Conservation (phyloP, 2,113 vertebrate genomes). For the Hippocampus mohnikei region DNA sequence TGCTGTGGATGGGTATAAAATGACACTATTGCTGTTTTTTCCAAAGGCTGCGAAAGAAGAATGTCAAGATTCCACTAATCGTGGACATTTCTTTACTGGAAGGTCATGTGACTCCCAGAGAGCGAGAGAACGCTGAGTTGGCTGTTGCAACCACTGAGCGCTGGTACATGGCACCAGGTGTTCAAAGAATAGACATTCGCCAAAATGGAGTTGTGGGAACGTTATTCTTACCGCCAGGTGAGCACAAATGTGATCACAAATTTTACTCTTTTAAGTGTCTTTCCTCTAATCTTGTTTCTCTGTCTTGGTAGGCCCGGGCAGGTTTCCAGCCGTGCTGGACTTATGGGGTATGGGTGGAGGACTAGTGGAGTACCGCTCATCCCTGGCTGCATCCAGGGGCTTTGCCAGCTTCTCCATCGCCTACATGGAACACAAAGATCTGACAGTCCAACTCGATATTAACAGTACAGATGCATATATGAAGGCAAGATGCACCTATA, state of each 20-base stretch:
- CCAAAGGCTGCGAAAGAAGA: slow-evolving; percentile 63
- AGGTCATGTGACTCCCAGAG: slow-evolving; percentile 52
- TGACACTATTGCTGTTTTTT: not conserved
- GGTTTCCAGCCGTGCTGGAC: slow-evolving; percentile 59
- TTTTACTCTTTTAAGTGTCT: not conserved
- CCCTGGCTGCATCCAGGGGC: slow-evolving; percentile 66
- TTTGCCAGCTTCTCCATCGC: slow-evolving; percentile 52
- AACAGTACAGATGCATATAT: slow-evolving; percentile 60
- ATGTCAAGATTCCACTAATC: slow-evolving; percentile 44
- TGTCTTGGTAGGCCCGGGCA: slow-evolving; percentile 48
- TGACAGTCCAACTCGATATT: slow-evolving; percentile 46
- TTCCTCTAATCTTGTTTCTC: not conserved
- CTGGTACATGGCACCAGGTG: slow-evolving; percentile 65
- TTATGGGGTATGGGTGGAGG: slow-evolving; percentile 62
- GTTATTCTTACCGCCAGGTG: slow-evolving; percentile 68
- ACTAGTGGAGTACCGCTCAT: slow-evolving; percentile 61
- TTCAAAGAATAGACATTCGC: slow-evolving; percentile 49
- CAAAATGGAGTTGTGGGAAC: slow-evolving; percentile 61
- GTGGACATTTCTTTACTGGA: slow-evolving; percentile 56
- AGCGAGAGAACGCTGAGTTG: slow-evolving; percentile 32
- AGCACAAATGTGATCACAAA: slow-evolving; percentile 1
- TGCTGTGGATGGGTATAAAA: no score
- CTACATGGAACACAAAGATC: slow-evolving; percentile 58
- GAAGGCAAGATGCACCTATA: slow-evolving; percentile 32
- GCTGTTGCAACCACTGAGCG: slow-evolving; percentile 53